Conservation (phyloP, 2,797 vertebrate genomes). For the Gastrophryne carolinensis region DNA sequence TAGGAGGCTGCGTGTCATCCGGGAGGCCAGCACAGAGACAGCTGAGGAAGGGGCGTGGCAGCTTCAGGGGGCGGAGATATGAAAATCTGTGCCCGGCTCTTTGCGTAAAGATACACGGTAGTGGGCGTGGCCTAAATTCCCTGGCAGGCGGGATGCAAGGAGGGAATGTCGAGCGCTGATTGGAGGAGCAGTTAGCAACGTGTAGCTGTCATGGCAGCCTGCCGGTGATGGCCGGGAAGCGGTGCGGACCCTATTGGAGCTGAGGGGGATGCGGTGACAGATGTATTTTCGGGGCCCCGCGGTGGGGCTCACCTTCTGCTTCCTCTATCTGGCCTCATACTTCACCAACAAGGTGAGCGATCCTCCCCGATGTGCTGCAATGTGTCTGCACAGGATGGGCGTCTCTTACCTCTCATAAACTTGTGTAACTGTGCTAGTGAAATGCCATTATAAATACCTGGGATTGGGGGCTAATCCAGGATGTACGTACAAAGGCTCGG, state of each 20-base stretch:
- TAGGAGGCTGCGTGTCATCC: no score
- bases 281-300: slow-evolving; percentile 73
- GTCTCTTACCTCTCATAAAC: no score
- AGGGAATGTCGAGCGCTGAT: slow-evolving; percentile 29
- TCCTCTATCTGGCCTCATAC: slow-evolving; percentile 78
- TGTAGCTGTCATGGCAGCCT: slow-evolving; percentile 53
- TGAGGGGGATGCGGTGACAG: slow-evolving; percentile 50
- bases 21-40: no score
- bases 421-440: no score
- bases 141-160: slow-evolving; percentile 45
- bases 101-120: neutral
- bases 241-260: neutral
- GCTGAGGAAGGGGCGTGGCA: no score
- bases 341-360: slow-evolving; percentile 94
- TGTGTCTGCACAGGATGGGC: no score
- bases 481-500: no score
- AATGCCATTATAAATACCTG: no score
- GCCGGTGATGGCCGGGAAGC: neutral
- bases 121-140: neutral
- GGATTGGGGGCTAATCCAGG: no score
- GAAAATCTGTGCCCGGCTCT: neutral
- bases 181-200: slow-evolving; percentile 52
- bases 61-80: neutral
- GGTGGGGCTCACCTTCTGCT: slow-evolving; percentile 74
- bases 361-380: no score